phyloP scores from a whole-genome alignment of 2,888 invertebrate species.

The Drosophila borealis region DNA sequence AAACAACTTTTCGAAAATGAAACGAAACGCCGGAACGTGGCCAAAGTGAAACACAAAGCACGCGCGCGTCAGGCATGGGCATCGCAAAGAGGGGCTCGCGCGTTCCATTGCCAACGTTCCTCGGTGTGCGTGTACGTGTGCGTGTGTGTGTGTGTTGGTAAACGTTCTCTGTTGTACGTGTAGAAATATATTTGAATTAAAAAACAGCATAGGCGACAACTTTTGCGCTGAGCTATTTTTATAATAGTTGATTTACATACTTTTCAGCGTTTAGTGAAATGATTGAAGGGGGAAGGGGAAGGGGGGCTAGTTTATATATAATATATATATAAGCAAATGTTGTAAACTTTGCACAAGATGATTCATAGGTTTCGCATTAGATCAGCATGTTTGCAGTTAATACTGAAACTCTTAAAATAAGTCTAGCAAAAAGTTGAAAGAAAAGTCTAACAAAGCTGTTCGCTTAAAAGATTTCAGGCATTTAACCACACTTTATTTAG shows the following conservation, averaged over 20 bases:
- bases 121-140: too few relatives aligned
- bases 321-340: slow-evolving; percentile 23
- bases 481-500: not conserved
- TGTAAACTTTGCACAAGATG: slow-evolving; percentile 23
- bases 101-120: slow-evolving; percentile 25
- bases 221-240: slow-evolving; percentile 46
- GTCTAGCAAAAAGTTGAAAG: not conserved
- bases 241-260: slow-evolving; percentile 41
- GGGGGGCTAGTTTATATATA: not conserved
- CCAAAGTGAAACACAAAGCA: slow-evolving; percentile 52
- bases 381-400: slow-evolving; percentile 6
- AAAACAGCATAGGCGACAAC: slow-evolving; percentile 16
- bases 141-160: not conserved
- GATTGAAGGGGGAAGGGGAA: not conserved
- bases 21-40: slow-evolving; percentile 38
- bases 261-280: slow-evolving; percentile 39
- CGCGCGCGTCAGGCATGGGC: slow-evolving; percentile 22
- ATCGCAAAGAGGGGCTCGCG: slow-evolving; percentile 2
- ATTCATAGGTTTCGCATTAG: slow-evolving; percentile 11
- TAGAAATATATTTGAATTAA: slow-evolving; percentile 4
- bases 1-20: slow-evolving; percentile 45
- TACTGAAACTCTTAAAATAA: slow-evolving; percentile 3
- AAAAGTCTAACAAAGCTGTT: not conserved
- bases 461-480: too few relatives aligned
- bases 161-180: slow-evolving; percentile 2